Evolutionary conservation across 2,888 invertebrate species (phyloP), one percentile per base, ranked within the genome.

Genomic region (Psococerastis gibbosa): DNA sequence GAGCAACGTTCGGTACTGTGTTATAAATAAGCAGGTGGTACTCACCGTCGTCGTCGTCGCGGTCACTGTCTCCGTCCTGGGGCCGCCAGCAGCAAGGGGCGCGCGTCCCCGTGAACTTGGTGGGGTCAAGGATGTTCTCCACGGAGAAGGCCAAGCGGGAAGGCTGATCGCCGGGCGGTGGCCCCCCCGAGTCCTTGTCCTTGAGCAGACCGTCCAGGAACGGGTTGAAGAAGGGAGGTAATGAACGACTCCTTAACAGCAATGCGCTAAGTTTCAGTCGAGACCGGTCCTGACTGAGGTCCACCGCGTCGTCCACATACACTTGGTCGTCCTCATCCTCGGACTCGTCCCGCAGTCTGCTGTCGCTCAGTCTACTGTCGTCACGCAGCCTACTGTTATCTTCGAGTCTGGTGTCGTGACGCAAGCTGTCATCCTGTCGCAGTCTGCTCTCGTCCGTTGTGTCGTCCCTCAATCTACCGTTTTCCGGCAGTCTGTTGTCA

Each of bases 121-220:
- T 87, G 3, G 88, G 88, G 61, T 88, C 87, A 51, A 88, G 64
- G 50, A 88, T 88, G 57, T 88, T 88, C 64, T 88, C 87, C 17
- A 88, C 88, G 3, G 85, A 85, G 63, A 88, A 88, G 15, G 87
- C 83, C 49, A 87, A 70, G 42, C 74, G 75, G 47, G 71, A 65
- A 8, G 31, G 35, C 44, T 71, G 61, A 32, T 70, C 63, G 43
- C 68, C 55, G 41, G 65, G 67, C 8, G 58, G 48, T 1, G 57
- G 56, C 18, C n/a, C 38, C 5, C 20, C 38, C 20, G 22, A 13
- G n/a, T 38, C 38, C 22, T 38, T 38, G 22, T 38, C 38, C 11
- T 38, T 38, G 17, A 20, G 20, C n/a, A 38, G 22, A 9, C 38
- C 22, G 5, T 20, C 22, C 17, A 20, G 20, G 38, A 38, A 38